phyloP scores from a whole-genome alignment of 2,888 invertebrate genomes.

The Phragmatobia fuliginosa region DNA sequence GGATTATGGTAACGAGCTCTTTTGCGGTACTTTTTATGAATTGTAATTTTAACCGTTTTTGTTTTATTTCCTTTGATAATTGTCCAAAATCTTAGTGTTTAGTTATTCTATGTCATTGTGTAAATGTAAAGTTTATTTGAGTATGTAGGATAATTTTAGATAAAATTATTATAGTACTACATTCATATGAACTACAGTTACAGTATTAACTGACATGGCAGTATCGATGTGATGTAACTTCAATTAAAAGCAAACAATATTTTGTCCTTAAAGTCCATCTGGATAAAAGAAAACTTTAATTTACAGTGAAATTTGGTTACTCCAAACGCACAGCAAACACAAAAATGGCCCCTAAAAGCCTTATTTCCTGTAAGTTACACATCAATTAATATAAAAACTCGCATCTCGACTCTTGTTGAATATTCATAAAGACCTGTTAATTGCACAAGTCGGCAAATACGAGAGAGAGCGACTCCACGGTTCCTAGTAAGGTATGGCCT shows the following conservation, averaged over 20 bases:
- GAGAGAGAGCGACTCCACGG: constrained; percentile 77
- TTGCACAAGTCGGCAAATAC: constrained; percentile 86
- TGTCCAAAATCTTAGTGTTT: not conserved
- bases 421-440: constrained; percentile 86
- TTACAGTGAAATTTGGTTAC: constrained; percentile 36
- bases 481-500: constrained; percentile 70
- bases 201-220: too few species aligned
- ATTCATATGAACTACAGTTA: too few species aligned
- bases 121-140: not conserved
- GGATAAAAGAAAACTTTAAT: constrained; percentile 30
- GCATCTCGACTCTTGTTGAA: constrained; percentile 77
- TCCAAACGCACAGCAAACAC: constrained; percentile 45
- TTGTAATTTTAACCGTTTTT: not conserved
- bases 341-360: constrained; percentile 54
- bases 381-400: constrained; percentile 82
- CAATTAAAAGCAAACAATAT: not conserved
- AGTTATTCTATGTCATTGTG: not conserved
- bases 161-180: too few species aligned
- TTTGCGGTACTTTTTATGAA: constrained; percentile 24
- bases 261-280: not conserved
- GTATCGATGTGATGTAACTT: too few species aligned
- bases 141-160: not conserved
- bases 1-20: constrained; percentile 43
- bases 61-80: not conserved
- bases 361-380: constrained; percentile 72